phyloP scores from a whole-genome alignment of 2,797 vertebrate species.

The Dromococcyx pavoninus region DNA sequence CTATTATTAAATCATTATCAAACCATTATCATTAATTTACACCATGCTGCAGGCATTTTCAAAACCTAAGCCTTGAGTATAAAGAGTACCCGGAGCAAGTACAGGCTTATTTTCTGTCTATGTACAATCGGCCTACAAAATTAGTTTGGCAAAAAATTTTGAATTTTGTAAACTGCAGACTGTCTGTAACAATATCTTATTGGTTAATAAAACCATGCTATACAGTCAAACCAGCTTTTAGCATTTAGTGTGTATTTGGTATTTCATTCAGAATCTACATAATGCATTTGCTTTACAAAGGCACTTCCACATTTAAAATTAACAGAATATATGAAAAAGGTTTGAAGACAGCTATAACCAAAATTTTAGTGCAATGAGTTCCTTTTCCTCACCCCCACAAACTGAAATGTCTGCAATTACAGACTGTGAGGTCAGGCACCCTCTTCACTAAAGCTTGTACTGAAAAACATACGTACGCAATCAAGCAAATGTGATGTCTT shows the following conservation, averaged over 20 bases:
- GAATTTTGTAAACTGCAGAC: neutral
- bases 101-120: neutral
- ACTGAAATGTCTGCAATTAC: neutral
- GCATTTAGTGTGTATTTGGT: neutral
- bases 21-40: neutral
- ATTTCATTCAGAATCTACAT: neutral
- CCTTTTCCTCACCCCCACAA: neutral
- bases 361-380: neutral
- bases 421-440: rapidly evolving
- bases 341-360: neutral
- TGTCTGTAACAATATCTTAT: neutral
- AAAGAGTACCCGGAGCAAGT: neutral
- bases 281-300: neutral
- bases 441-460: neutral
- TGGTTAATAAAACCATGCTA: neutral
- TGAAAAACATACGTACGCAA: neutral
- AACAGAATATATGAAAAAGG: rapidly evolving
- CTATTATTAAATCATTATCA: neutral
- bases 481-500: neutral
- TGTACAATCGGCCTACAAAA: rapidly evolving
- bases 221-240: neutral
- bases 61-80: neutral
- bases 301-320: neutral
- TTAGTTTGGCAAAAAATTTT: neutral
- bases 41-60: neutral